Evolutionary conservation across 2,888 invertebrate genomes (phyloP).

Genomic region (Mythimna pallens): DNA sequence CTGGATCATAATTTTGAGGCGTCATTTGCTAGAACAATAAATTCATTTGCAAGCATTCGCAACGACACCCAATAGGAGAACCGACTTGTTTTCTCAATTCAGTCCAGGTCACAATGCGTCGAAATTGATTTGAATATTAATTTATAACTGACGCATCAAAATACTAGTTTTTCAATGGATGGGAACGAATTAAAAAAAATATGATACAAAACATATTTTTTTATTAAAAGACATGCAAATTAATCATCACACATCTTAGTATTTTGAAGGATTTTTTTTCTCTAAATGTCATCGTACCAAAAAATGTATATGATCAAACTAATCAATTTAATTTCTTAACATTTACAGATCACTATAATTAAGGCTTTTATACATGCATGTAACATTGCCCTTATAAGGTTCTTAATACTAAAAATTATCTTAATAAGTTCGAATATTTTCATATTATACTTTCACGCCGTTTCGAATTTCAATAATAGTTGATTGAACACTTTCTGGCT

Average conservation of each 20-base stretch:
- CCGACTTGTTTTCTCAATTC: slow-evolving; percentile 1
- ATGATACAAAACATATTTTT: background rate
- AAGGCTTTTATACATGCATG: slow-evolving; percentile 61
- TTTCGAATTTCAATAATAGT: slow-evolving; percentile 35
- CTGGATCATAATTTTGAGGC: background rate
- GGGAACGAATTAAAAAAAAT: slow-evolving; percentile 8
- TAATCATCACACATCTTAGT: background rate
- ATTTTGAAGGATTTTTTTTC: too few relatives aligned
- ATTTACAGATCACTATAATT: slow-evolving; percentile 56
- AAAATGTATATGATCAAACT: slow-evolving; percentile 21
- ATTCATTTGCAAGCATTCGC: too few relatives aligned
- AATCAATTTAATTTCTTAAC: slow-evolving; percentile 15
- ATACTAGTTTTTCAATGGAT: slow-evolving; percentile 29
- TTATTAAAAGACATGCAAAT: background rate
- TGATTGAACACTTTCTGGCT: slow-evolving; percentile 49
- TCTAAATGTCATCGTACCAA: background rate
- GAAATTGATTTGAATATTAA: slow-evolving; percentile 21
- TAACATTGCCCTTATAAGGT: slow-evolving; percentile 49
- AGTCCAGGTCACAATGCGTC: slow-evolving; percentile 7
- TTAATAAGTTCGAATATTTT: slow-evolving; percentile 60
- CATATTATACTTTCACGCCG: slow-evolving; percentile 33
- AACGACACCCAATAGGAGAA: too few relatives aligned
- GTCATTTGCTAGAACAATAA: background rate
- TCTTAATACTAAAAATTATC: slow-evolving; percentile 46
- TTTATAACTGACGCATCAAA: slow-evolving; percentile 12